Evolutionary conservation across 2,888 invertebrate species (phyloP).

Genomic region (Metallyticus violacea): DNA sequence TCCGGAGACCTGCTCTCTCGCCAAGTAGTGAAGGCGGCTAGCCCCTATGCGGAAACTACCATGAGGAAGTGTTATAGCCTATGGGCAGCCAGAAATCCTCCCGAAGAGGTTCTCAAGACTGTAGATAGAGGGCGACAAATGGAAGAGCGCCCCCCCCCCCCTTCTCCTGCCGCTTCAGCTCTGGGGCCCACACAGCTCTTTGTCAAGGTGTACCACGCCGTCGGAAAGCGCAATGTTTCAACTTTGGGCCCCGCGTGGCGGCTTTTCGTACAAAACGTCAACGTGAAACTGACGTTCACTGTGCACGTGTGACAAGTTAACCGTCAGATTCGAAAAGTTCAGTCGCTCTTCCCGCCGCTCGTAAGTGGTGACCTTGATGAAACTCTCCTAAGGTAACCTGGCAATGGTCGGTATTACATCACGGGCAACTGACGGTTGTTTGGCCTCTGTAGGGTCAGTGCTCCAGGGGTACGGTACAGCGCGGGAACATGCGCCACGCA

Average conservation of each 20-base stretch:
- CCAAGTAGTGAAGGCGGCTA: neutral
- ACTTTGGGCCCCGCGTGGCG: neutral
- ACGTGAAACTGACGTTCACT: no score
- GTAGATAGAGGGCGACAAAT: neutral
- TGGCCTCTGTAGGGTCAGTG: neutral
- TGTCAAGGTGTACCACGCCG: constrained; percentile 1
- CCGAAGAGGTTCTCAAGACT: neutral
- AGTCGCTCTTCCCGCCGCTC: neutral
- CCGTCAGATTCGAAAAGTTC: neutral
- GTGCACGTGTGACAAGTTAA: neutral
- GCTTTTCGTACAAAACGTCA: no score
- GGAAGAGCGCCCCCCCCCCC: neutral
- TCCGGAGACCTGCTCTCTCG: neutral
- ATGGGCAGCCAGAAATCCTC: neutral
- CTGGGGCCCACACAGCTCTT: neutral
- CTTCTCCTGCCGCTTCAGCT: neutral
- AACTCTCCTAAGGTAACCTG: no score
- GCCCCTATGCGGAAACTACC: neutral
- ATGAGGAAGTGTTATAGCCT: neutral
- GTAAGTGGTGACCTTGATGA: neutral
- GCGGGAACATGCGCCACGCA: no score
- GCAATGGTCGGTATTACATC: no score
- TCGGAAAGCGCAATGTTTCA: neutral
- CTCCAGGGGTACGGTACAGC: neutral
- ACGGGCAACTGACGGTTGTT: no score